A percentile compares a stretch with the other conserved stretches of the same genome.
These are phyloP conservation scores for Tachycineta bicolor DNA, from an alignment of 2,113 vertebrate species.

Conservation along the genomic window DNA sequence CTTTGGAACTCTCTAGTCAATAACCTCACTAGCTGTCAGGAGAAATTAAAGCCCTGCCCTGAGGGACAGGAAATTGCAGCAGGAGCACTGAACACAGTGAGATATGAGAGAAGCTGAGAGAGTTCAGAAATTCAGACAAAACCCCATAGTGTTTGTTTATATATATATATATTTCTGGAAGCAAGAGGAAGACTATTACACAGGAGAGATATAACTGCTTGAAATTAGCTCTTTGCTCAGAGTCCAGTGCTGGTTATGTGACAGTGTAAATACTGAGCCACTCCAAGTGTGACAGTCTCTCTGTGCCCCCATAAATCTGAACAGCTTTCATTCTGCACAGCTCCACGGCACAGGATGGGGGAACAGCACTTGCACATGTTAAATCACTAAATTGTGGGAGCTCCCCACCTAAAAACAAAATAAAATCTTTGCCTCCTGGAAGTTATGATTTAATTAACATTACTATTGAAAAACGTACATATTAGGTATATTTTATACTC, in stretches of 20 bases:
- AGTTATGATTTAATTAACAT: background rate
- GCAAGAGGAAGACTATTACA: background rate
- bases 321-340: background rate
- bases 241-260: background rate
- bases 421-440: background rate
- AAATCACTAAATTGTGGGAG: background rate
- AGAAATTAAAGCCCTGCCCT: slow-evolving; percentile 16
- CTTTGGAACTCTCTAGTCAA: background rate
- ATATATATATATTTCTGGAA: background rate
- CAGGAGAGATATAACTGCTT: background rate
- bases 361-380: background rate
- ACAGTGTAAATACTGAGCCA: background rate
- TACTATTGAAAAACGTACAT: background rate
- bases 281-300: background rate
- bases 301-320: background rate
- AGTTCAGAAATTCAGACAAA: slow-evolving; percentile 9
- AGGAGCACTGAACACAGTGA: background rate
- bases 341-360: background rate
- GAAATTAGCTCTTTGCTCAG: background rate
- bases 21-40: slow-evolving; percentile 1
- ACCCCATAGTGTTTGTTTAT: background rate
- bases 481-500: background rate
- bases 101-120: background rate
- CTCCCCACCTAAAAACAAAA: background rate
- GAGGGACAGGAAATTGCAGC: slow-evolving; percentile 15